Evolutionary conservation across 1,140 invertebrate species (phyloP).

Genomic region (Diachasma alloeum): DNA sequence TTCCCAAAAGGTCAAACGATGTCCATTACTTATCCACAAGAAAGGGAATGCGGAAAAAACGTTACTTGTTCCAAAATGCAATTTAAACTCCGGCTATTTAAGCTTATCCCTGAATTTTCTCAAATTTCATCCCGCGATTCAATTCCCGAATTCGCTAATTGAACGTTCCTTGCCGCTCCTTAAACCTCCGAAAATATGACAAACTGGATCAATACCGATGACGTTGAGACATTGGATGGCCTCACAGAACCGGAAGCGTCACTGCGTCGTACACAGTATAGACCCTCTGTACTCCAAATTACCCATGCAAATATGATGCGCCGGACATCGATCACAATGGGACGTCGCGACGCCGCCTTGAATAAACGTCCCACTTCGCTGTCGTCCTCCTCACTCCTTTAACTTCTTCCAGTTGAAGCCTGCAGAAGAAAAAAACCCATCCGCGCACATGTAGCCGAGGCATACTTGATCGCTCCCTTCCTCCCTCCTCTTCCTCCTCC

Average conservation of each 20-base stretch:
- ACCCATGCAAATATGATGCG: slow-evolving; percentile 16
- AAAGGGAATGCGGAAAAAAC: too few relatives aligned
- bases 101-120: too few relatives aligned
- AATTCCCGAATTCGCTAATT: too few relatives aligned
- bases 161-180: too few relatives aligned
- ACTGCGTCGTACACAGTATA: slow-evolving; percentile 1
- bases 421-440: not conserved
- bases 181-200: too few relatives aligned
- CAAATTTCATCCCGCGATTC: too few relatives aligned
- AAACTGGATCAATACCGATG: not conserved
- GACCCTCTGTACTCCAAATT: not conserved
- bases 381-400: not conserved
- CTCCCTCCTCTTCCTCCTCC: not conserved
- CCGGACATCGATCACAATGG: slow-evolving; percentile 12
- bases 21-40: too few relatives aligned
- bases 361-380: slow-evolving; percentile 10
- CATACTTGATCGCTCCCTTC: not conserved
- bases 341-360: slow-evolving; percentile 3
- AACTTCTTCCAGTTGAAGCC: not conserved
- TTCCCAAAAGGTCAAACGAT: too few relatives aligned
- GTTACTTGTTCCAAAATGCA: too few relatives aligned
- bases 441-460: not conserved
- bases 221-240: not conserved
- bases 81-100: too few relatives aligned
- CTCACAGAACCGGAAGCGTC: not conserved